Evolutionary conservation across 2,888 invertebrate species (phyloP).

Genomic region (Drosophila borealis): DNA sequence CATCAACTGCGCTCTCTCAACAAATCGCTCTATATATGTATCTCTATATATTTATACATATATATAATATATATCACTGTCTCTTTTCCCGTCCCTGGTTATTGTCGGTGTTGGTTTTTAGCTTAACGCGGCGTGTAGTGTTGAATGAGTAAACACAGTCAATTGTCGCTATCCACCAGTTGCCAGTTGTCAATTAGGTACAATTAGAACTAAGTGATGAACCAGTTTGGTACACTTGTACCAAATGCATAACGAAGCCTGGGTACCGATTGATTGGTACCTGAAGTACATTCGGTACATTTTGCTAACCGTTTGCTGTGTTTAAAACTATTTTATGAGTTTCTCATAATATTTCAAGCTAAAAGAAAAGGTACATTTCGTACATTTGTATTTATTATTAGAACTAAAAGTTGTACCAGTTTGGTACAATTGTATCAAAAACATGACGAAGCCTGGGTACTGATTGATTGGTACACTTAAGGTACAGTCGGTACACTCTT

Average conservation of each 20-base stretch:
- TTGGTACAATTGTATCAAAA: too few species aligned
- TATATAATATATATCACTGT: background rate
- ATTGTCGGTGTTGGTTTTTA: slow-evolving; percentile 71
- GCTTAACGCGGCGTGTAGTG: slow-evolving; percentile 51
- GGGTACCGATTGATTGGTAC: background rate
- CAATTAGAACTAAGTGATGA: slow-evolving; percentile 27
- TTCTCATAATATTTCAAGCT: too few species aligned
- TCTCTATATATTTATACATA: background rate
- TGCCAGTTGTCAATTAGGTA: slow-evolving; percentile 40
- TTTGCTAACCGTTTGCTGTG: too few species aligned
- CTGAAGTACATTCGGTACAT: background rate
- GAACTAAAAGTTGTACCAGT: too few species aligned
- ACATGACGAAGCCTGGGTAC: too few species aligned
- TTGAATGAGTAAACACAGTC: slow-evolving; percentile 39
- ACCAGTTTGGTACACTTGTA: background rate
- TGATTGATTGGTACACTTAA: background rate
- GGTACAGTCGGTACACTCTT: background rate
- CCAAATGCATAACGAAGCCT: background rate
- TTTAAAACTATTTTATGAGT: too few species aligned
- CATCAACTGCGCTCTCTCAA: slow-evolving; percentile 43
- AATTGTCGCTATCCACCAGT: slow-evolving; percentile 19
- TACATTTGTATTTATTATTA: too few species aligned
- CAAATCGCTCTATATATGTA: slow-evolving; percentile 11
- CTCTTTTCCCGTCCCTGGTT: slow-evolving; percentile 44
- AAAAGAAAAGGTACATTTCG: background rate